These are phyloP conservation scores for Antitype chi DNA, from an alignment of 2,888 invertebrate genomes.

Conservation along the genomic window DNA sequence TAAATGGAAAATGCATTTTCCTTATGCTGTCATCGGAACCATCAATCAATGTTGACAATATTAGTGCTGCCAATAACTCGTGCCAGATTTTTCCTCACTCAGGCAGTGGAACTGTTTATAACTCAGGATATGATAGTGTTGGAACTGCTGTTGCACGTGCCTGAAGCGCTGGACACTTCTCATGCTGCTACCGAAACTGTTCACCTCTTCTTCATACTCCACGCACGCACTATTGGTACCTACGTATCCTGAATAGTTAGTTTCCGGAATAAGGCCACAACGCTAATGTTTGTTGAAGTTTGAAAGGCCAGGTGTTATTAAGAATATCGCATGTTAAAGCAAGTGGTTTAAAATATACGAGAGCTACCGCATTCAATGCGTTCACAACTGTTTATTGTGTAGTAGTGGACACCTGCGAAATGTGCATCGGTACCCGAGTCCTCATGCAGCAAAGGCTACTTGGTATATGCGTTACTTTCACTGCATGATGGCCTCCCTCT, in stretches of 20 bases:
- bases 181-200: neutral
- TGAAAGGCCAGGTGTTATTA: neutral
- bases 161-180: neutral
- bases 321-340: neutral
- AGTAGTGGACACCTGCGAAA: neutral
- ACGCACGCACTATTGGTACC: neutral
- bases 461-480: neutral
- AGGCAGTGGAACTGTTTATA: neutral
- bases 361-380: neutral
- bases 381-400: neutral
- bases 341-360: neutral
- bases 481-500: neutral
- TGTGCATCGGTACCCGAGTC: neutral
- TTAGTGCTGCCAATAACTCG: constrained; percentile 19
- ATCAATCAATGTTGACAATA: constrained; percentile 19
- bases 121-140: constrained; percentile 2
- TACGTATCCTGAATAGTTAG: neutral
- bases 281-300: neutral
- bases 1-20: constrained; percentile 28
- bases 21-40: neutral
- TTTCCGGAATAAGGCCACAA: neutral
- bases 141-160: neutral
- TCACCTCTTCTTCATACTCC: neutral
- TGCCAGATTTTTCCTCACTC: constrained; percentile 11
- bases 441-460: too few species aligned